phyloP scores from a whole-genome alignment of 2,888 invertebrate species.

The Sarcophaga carnaria region DNA sequence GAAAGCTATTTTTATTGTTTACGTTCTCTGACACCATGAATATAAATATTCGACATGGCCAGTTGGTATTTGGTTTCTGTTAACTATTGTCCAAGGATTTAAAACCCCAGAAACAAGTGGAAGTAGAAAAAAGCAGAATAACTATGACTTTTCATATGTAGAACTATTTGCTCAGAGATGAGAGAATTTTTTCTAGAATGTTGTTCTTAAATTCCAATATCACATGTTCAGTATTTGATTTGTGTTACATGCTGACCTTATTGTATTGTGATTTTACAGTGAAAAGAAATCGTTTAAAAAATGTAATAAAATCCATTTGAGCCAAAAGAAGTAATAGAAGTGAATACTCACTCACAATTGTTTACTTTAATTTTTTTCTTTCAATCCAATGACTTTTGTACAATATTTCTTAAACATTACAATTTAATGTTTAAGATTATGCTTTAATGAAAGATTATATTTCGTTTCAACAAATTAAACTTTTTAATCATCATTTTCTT shows the following conservation, averaged over 20 bases:
- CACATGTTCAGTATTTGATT: slow-evolving; percentile 67
- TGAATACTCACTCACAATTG: too few relatives aligned
- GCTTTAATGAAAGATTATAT: too few relatives aligned
- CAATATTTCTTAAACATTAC: too few relatives aligned
- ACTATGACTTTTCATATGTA: slow-evolving; percentile 18
- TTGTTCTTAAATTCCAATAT: slow-evolving; percentile 40
- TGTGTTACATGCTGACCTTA: slow-evolving; percentile 68
- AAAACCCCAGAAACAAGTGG: slow-evolving; percentile 18
- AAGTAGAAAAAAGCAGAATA: slow-evolving; percentile 5
- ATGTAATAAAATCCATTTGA: slow-evolving; percentile 16
- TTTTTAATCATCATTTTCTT: too few relatives aligned
- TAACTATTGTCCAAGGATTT: slow-evolving; percentile 54
- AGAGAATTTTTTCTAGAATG: slow-evolving; percentile 10
- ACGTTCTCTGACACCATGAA: slow-evolving; percentile 68
- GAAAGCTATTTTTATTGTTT: slow-evolving; percentile 64
- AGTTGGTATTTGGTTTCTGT: slow-evolving; percentile 67
- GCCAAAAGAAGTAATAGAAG: too few relatives aligned
- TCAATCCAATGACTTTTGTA: too few relatives aligned
- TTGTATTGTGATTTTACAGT: slow-evolving; percentile 53
- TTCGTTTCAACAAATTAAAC: too few relatives aligned
- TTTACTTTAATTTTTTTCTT: too few relatives aligned
- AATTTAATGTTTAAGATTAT: too few relatives aligned
- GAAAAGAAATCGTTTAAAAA: slow-evolving; percentile 8
- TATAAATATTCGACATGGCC: slow-evolving; percentile 69
- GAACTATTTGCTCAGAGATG: too few relatives aligned